Evolutionary conservation across 2,888 invertebrate species (phyloP).

Genomic region (Tenthredo amoena): DNA sequence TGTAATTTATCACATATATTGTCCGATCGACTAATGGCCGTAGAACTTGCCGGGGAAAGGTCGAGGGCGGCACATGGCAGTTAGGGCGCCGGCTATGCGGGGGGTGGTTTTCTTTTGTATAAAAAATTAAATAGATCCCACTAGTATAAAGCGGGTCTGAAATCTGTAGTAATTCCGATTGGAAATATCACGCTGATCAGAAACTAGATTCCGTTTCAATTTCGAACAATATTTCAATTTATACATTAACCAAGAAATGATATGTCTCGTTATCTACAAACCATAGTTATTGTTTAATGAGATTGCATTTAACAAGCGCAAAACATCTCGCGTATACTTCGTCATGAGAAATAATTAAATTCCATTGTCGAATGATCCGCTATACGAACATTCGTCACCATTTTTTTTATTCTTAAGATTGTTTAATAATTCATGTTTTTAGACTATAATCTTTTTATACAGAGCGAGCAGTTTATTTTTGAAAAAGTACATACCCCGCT

Average conservation of each 20-base stretch:
- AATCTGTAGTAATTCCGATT: neutral
- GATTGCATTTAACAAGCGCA: neutral
- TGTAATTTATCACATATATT: constrained; percentile 24
- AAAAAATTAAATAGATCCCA: neutral
- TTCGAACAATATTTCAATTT: neutral
- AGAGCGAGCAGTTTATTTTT: neutral
- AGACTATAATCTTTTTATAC: neutral
- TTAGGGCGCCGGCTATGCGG: constrained; percentile 70
- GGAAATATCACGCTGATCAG: neutral
- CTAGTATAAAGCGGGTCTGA: neutral
- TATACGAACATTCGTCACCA: neutral
- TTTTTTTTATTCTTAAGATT: neutral
- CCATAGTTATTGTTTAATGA: neutral
- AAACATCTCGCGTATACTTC: neutral
- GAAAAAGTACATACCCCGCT: neutral
- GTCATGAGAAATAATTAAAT: neutral
- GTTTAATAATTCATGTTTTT: neutral
- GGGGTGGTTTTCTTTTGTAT: constrained; percentile 67
- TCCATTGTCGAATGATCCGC: neutral
- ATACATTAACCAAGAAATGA: neutral
- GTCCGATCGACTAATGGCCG: constrained; percentile 24
- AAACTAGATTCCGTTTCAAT: neutral
- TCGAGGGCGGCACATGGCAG: constrained; percentile 68
- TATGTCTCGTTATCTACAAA: constrained; percentile 29
- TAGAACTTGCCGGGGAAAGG: constrained; percentile 39